A percentile compares a stretch with the other conserved stretches of the same genome.
phyloP scores from a whole-genome alignment of 2,113 vertebrate genomes.

The Diadophis punctatus region DNA sequence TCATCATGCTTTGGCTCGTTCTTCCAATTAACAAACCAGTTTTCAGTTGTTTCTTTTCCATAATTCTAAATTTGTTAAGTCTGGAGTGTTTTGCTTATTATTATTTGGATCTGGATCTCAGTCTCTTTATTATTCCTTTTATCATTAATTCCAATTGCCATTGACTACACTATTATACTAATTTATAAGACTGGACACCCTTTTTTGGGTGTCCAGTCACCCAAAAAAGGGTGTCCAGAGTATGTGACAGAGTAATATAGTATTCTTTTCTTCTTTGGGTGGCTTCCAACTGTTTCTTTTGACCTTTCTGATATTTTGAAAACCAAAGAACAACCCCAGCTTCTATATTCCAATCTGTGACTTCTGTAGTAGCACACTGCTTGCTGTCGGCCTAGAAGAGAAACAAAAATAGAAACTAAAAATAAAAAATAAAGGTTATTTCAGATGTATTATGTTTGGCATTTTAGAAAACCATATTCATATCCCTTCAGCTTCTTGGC shows the following conservation, averaged over 20 bases:
- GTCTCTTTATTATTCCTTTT: background rate
- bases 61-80: background rate
- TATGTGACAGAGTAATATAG: background rate
- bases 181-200: background rate
- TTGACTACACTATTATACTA: background rate
- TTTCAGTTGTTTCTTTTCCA: background rate
- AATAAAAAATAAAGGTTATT: conserved; percentile 18
- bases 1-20: background rate
- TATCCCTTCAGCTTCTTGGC: conserved; percentile 2
- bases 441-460: conserved; percentile 6
- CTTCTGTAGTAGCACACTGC: background rate
- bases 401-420: background rate
- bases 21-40: background rate
- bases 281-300: background rate
- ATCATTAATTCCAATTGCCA: background rate
- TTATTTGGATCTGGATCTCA: background rate
- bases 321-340: background rate
- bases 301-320: background rate
- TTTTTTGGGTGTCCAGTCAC: too few relatives aligned
- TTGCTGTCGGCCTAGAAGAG: conserved; percentile 18
- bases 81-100: background rate
- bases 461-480: background rate
- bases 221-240: too few relatives aligned
- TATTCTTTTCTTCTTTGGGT: background rate
- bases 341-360: background rate